A percentile compares a stretch with the other conserved stretches of the same genome.
Conservation (phyloP, 1,140 invertebrate species). For the Colletes latitarsis region DNA sequence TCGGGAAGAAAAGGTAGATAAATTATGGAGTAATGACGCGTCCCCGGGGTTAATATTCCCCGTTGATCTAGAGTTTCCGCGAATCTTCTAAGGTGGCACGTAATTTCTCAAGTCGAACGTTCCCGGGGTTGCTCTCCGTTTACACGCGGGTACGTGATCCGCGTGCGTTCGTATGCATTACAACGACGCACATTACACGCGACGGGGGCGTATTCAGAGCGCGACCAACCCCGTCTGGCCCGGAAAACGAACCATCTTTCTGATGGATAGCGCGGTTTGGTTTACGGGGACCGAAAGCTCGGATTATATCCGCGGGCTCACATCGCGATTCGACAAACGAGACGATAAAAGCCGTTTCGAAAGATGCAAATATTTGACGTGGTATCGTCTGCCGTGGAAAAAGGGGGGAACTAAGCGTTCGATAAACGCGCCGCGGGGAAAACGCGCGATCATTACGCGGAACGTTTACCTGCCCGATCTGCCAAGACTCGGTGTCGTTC, state of each 20-base stretch:
- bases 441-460: slow-evolving; percentile 15
- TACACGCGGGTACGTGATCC: slow-evolving; percentile 26
- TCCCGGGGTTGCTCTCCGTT: slow-evolving; percentile 15
- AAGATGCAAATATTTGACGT: slow-evolving; percentile 48
- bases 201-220: slow-evolving; percentile 8
- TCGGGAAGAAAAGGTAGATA: no score
- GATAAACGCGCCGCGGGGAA: slow-evolving; percentile 13
- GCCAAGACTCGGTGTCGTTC: not conserved
- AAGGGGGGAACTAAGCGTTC: slow-evolving; percentile 7
- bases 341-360: slow-evolving; percentile 36
- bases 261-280: slow-evolving; percentile 32
- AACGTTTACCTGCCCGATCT: slow-evolving; percentile 2
- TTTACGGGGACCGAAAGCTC: slow-evolving; percentile 21
- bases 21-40: slow-evolving; percentile 8
- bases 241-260: slow-evolving; percentile 18
- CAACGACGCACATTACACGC: slow-evolving; percentile 37
- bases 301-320: slow-evolving; percentile 34
- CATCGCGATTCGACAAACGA: not conserved
- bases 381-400: not conserved
- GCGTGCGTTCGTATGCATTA: slow-evolving; percentile 44
- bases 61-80: slow-evolving; percentile 23
- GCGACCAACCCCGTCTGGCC: not conserved
- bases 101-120: slow-evolving; percentile 54
- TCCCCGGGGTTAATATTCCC: slow-evolving; percentile 4
- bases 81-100: slow-evolving; percentile 23